phyloP scores from a whole-genome alignment of 1,140 invertebrate species.

The Pogonus chalceus region DNA sequence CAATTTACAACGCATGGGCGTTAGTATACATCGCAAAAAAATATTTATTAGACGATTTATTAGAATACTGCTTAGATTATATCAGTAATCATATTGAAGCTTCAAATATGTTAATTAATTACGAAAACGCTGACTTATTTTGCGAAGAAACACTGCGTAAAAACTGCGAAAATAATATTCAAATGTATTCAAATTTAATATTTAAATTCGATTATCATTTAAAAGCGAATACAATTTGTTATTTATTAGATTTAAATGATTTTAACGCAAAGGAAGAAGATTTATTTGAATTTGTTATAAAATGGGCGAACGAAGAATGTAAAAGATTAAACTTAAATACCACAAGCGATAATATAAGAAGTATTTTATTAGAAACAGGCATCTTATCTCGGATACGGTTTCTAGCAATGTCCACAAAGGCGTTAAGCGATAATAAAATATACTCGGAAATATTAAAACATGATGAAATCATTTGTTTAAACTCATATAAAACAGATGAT shows the following conservation, averaged over 20 bases:
- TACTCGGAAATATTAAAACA: slow-evolving; percentile 14
- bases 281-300: slow-evolving; percentile 37
- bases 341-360: slow-evolving; percentile 33
- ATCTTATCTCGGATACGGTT: slow-evolving; percentile 35
- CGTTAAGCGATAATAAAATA: slow-evolving; percentile 11
- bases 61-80: slow-evolving; percentile 37
- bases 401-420: slow-evolving; percentile 26
- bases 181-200: slow-evolving; percentile 38
- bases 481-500: slow-evolving; percentile 11
- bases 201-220: slow-evolving; percentile 39
- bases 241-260: slow-evolving; percentile 35
- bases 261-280: slow-evolving; percentile 39
- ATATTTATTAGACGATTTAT: slow-evolving; percentile 43
- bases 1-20: slow-evolving; percentile 42
- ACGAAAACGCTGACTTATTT: slow-evolving; percentile 44
- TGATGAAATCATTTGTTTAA: slow-evolving; percentile 13
- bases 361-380: slow-evolving; percentile 34
- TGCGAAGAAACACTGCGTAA: slow-evolving; percentile 36
- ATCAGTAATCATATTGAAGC: slow-evolving; percentile 40
- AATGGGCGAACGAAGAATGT: slow-evolving; percentile 41
- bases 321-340: slow-evolving; percentile 30
- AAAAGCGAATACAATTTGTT: slow-evolving; percentile 34
- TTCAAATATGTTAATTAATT: slow-evolving; percentile 40
- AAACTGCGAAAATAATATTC: slow-evolving; percentile 38
- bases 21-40: slow-evolving; percentile 45